These are phyloP conservation scores for Dasysyrphus tricinctus DNA, from an alignment of 2,888 invertebrate genomes.

Conservation along the genomic window DNA sequence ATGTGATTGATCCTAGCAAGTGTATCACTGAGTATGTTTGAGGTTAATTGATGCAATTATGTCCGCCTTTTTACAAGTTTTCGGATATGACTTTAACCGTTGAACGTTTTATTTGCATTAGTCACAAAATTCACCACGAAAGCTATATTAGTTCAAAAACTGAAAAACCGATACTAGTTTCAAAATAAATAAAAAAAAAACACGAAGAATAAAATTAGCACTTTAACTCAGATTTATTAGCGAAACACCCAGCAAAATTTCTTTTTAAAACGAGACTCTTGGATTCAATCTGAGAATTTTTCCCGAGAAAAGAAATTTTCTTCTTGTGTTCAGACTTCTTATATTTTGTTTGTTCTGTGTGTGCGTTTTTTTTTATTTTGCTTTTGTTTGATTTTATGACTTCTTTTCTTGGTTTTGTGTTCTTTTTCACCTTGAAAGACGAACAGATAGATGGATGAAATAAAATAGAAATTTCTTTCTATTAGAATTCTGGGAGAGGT, in stretches of 20 bases:
- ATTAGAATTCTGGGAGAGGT: constrained; percentile 10
- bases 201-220: neutral
- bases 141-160: neutral
- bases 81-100: constrained; percentile 24
- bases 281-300: constrained; percentile 64
- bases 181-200: constrained; percentile 7
- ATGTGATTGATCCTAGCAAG: constrained; percentile 51
- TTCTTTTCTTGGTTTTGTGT: constrained; percentile 58
- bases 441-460: constrained; percentile 34
- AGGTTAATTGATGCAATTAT: constrained; percentile 24
- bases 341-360: constrained; percentile 61
- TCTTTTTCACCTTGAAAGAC: constrained; percentile 57
- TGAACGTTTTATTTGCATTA: constrained; percentile 52
- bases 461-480: constrained; percentile 58
- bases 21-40: constrained; percentile 46
- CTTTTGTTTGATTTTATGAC: constrained; percentile 36
- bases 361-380: constrained; percentile 45
- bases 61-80: constrained; percentile 56
- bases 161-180: neutral
- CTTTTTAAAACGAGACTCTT: constrained; percentile 37
- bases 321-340: constrained; percentile 63
- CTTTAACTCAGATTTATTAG: constrained; percentile 21
- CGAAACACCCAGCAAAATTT: constrained; percentile 49
- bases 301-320: constrained; percentile 72
- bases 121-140: constrained; percentile 29